A percentile compares a stretch with the other conserved stretches of the same genome.
These are phyloP conservation scores for Drosophila kikkawai DNA, from an alignment of 1,140 invertebrate species.

Conservation along the genomic window DNA sequence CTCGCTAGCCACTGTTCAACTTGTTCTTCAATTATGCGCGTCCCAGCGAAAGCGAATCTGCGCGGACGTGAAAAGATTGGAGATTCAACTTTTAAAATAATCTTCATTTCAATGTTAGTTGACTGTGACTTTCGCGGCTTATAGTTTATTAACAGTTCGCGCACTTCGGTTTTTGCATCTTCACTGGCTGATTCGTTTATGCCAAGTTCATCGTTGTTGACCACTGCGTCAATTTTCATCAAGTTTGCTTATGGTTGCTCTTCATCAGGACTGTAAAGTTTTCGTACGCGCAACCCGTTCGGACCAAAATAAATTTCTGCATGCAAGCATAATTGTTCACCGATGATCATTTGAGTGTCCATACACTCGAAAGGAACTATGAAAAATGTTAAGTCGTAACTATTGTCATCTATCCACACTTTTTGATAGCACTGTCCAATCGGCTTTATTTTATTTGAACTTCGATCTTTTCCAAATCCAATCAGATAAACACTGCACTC, in stretches of 20 bases:
- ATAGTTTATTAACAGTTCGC: too few relatives aligned
- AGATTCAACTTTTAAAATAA: background rate
- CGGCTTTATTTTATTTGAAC: slow-evolving; percentile 1
- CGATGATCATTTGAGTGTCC: background rate
- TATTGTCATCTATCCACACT: background rate
- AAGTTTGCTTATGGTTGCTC: background rate
- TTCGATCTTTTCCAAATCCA: background rate
- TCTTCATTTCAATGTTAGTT: background rate
- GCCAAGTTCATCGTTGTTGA: background rate
- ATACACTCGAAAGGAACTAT: background rate
- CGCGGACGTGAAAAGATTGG: background rate
- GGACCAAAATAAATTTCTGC: background rate
- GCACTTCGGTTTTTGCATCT: background rate
- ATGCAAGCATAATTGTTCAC: background rate
- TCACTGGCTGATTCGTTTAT: background rate
- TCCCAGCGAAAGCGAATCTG: background rate
- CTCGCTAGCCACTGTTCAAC: background rate
- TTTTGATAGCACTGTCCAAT: background rate
- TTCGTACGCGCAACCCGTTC: background rate
- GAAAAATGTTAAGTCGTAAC: background rate
- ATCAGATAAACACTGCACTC: background rate
- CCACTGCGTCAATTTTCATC: background rate
- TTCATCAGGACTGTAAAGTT: background rate
- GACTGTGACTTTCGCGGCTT: too few relatives aligned
- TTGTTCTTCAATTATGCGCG: background rate